A percentile compares a stretch with the other conserved stretches of the same genome.
Conservation (phyloP, 2,797 vertebrate genomes). For the Oreochromis grahami region DNA sequence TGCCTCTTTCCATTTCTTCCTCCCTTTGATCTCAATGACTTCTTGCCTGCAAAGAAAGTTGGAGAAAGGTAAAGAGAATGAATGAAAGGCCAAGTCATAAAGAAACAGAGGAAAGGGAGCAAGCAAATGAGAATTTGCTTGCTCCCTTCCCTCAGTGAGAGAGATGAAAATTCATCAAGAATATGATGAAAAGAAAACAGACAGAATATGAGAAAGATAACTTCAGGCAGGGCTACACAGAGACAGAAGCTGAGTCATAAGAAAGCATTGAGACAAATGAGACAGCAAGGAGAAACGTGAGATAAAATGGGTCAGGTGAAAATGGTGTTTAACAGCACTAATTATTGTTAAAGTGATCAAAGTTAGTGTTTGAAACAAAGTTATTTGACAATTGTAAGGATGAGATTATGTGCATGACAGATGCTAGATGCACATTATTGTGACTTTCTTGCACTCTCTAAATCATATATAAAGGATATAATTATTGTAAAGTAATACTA, state of each 20-base stretch:
- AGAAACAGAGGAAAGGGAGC: constrained; percentile 31
- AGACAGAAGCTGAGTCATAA: constrained; percentile 38
- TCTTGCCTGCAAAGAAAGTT: constrained; percentile 37
- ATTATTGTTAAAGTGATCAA: constrained; percentile 37
- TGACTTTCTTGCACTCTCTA: neutral
- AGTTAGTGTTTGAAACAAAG: constrained; percentile 17
- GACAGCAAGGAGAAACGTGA: constrained; percentile 13
- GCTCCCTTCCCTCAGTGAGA: neutral
- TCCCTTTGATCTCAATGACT: constrained; percentile 64
- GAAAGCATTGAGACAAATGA: constrained; percentile 25
- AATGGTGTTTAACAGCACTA: constrained; percentile 23
- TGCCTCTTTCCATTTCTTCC: constrained; percentile 38
- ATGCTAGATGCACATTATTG: neutral
- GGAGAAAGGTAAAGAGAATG: constrained; percentile 38
- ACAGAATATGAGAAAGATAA: constrained; percentile 6
- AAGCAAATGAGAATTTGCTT: constrained; percentile 39
- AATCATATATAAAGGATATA: neutral
- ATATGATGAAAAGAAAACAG: constrained; percentile 9
- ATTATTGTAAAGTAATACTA: neutral
- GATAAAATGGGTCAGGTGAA: neutral
- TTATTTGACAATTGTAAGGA: neutral
- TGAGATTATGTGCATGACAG: neutral
- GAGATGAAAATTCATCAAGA: constrained; percentile 21
- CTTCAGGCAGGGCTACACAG: neutral
- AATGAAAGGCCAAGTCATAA: constrained; percentile 25